Evolutionary conservation across 2,113 vertebrate genomes (phyloP), one percentile per base, ranked within the genome.

Genomic region (Poecilia latipinna): DNA sequence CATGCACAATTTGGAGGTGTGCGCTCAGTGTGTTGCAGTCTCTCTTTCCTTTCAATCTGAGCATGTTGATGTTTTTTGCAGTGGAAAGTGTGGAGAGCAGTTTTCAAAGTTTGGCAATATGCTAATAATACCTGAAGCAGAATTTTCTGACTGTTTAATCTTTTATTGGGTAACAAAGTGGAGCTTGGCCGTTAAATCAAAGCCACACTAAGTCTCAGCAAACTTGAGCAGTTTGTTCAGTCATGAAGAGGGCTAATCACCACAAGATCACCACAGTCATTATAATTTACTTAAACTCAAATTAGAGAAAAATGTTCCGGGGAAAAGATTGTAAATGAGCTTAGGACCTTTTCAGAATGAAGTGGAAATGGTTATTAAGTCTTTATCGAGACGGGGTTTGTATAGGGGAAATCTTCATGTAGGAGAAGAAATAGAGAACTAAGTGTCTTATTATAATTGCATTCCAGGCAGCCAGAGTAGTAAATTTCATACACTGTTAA

Each of bases 161-260:
- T 17, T 44, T 44, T 44, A 44, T 44, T 44, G 42, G 1, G 13
- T 44, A 44, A 44, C 3, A 44, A 44, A 44, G 3, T 44, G 3
- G 42, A 17, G 42, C 13, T 4, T 44, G 42, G 13, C 13, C 4
- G 42, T 17, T 17, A 44, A 44, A 44, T 5, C 15, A 15, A 17
- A 44, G 15, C 42, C 15, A 17, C 4, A 3, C 15, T 17, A 17
- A 44, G 42, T 2, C 42, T 44, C 15, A 17, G 42, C 15, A 71
- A 75, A 70, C 57, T 63, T 73, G 66, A 72, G 13, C 28, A 61
- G 31, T 83, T 79, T 77, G 70, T 78, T 65, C 19, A 54, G 54
- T 70, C 69, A 77, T 17, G n/a, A 63, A 63, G 61, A 60, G 64
- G 65, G 83, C 60, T 82, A 88, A 89, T 90, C 76, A 86, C 74